Evolutionary conservation across 1,140 invertebrate genomes (phyloP), one percentile per base, ranked within the genome.

Genomic region (Semibalanus balanoides): DNA sequence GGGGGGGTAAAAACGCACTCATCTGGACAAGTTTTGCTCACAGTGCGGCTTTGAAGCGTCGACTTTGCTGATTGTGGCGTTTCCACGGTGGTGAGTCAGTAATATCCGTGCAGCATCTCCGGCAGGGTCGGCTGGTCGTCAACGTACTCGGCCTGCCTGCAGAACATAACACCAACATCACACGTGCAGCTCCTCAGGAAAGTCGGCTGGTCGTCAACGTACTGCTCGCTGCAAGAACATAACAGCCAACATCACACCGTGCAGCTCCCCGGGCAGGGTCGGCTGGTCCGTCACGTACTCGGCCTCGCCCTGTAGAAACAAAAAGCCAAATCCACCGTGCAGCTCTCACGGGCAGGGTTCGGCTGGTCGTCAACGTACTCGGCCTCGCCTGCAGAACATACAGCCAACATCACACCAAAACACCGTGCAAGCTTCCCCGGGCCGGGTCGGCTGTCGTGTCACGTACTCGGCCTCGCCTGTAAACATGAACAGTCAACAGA

Each of bases 61-160:
- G 27, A 84, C 78, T 30, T 40, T 73, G 30, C 80, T 78, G 27
- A 85, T 73, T 25, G 76, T 78, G 31, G 82, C 85, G 79, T 83
- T 83, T 30, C 80, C n/a, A 83, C 79, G 73, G 79, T 82, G 30
- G 82, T 81, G 28, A 84, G 76, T 69, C 86, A 83, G 80, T 86
- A 84, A 0, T 83, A 83, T 43, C 81, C 86, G 80, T 82, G 79
- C 19, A 86, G 79, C 77, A 86, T 84, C 28, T 82, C 82, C 11
- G 79, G 79, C 14, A 80, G 74, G 7, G 77, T 73, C 30, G 83
- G 80, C 31, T 85, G 83, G 80, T 87, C 86, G 80, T 85, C 83
- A 29, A 85, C 80, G 79, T 83, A 87, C 76, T 84, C 78, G 0
- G 86, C 85, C 79, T 87, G 28, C 86, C 88, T 28, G 90, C 40